These are phyloP conservation scores for Diarsia rubi DNA, from an alignment of 2,888 invertebrate genomes.

Conservation along the genomic window DNA sequence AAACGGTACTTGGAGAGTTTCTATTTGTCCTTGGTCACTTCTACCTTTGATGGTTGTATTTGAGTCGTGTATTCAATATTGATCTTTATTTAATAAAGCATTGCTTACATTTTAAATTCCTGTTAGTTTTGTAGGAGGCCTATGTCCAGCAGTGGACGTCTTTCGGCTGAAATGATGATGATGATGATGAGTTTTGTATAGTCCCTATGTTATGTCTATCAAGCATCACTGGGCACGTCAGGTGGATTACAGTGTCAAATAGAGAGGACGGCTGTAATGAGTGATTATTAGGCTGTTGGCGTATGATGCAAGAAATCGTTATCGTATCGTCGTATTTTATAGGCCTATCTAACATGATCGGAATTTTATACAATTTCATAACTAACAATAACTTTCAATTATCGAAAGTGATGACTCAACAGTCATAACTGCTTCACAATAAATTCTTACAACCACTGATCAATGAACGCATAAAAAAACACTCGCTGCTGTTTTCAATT, in stretches of 20 bases:
- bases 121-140: no score
- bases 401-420: slow-evolving; percentile 11
- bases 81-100: background rate
- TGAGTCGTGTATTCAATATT: background rate
- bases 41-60: background rate
- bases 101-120: background rate
- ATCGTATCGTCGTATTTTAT: background rate
- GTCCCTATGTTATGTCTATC: background rate
- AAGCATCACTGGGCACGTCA: background rate
- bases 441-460: background rate
- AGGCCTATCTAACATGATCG: no score
- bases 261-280: background rate
- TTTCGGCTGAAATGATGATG: no score
- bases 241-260: background rate
- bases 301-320: background rate
- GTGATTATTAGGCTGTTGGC: background rate
- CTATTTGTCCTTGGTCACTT: slow-evolving; percentile 18
- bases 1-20: background rate
- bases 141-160: no score
- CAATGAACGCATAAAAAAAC: slow-evolving; percentile 30
- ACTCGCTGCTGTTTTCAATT: slow-evolving; percentile 18
- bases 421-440: slow-evolving; percentile 1
- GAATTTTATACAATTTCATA: background rate
- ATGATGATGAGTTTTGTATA: no score
- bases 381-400: background rate